Evolutionary conservation across 2,888 invertebrate genomes (phyloP).

Genomic region (Hemicrepidius hirtus): DNA sequence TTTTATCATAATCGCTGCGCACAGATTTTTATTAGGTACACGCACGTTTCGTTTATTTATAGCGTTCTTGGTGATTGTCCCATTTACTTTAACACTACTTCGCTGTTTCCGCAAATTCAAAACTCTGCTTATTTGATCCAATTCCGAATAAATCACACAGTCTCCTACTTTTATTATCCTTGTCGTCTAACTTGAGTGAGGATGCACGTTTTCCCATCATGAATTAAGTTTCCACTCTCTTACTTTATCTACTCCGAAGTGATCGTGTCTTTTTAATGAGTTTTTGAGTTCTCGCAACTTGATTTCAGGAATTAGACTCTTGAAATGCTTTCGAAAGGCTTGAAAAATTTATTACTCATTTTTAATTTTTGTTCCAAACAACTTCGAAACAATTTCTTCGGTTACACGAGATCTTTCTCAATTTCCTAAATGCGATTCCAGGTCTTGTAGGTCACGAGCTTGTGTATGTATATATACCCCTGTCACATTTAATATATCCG

Average conservation of each 20-base stretch:
- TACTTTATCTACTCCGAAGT: slow-evolving; percentile 8
- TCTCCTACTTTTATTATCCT: not conserved
- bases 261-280: slow-evolving; percentile 22
- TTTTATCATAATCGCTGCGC: slow-evolving; percentile 29
- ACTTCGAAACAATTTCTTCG: not conserved
- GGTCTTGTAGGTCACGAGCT: slow-evolving; percentile 3
- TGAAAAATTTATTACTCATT: slow-evolving; percentile 7
- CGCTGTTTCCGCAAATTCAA: not conserved
- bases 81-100: not conserved
- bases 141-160: no score
- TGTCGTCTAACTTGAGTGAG: not conserved
- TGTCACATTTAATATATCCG: slow-evolving; percentile 16
- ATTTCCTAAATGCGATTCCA: not conserved
- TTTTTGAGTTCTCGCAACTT: slow-evolving; percentile 21
- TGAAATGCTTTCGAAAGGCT: slow-evolving; percentile 6
- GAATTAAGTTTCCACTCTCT: slow-evolving; percentile 2
- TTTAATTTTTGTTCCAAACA: slow-evolving; percentile 15
- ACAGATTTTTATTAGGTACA: slow-evolving; percentile 31
- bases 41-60: slow-evolving; percentile 10
- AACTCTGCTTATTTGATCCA: not conserved
- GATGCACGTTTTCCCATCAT: not conserved
- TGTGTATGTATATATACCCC: not conserved
- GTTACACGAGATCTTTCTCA: not conserved
- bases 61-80: not conserved
- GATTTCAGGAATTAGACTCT: slow-evolving; percentile 6